Conservation (phyloP, 2,113 vertebrate genomes). For the Halcyon senegalensis region DNA sequence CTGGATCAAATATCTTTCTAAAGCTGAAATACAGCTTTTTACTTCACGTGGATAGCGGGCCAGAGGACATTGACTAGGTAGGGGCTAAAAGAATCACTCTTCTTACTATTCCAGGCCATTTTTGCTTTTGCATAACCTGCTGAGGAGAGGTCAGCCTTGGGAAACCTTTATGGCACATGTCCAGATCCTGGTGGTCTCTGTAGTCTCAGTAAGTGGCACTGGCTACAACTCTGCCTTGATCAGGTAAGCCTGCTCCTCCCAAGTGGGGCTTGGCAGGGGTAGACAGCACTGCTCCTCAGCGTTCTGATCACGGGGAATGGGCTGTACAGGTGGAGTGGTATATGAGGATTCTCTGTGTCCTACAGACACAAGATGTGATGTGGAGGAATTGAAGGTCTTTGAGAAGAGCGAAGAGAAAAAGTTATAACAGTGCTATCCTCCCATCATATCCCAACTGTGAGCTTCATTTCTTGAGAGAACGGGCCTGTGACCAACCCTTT, state of each 20-base stretch:
- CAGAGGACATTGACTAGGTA: neutral
- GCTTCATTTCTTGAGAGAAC: neutral
- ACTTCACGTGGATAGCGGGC: neutral
- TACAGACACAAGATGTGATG: rapidly evolving
- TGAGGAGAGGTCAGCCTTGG: neutral
- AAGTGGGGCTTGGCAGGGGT: neutral
- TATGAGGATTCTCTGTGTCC: neutral
- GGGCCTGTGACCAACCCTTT: neutral
- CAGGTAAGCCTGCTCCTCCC: neutral
- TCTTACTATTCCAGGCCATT: neutral
- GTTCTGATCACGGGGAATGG: rapidly evolving
- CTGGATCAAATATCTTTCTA: neutral
- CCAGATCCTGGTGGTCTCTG: neutral
- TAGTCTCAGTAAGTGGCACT: neutral
- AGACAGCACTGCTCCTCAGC: neutral
- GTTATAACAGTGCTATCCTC: neutral
- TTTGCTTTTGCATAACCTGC: neutral
- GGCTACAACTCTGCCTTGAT: neutral
- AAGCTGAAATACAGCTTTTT: neutral
- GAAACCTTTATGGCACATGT: rapidly evolving
- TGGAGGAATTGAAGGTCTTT: neutral
- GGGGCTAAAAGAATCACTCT: neutral
- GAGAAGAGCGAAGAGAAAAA: neutral
- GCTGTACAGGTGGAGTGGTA: neutral
- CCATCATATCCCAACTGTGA: neutral